phyloP scores from a whole-genome alignment of 2,113 vertebrate species.

The Saiga tatarica region DNA sequence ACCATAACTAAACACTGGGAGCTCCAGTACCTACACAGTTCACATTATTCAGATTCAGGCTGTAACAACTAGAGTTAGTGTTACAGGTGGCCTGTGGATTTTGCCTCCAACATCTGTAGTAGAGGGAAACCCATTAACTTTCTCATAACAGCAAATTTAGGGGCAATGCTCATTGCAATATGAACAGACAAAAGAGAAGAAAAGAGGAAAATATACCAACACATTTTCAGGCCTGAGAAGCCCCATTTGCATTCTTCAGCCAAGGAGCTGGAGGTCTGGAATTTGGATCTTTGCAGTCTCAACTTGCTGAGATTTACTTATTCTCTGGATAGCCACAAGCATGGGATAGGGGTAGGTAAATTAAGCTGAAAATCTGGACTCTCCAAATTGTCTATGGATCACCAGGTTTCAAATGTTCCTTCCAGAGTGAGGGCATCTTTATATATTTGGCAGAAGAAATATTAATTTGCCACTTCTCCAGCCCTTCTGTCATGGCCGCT shows the following conservation, averaged over 20 bases:
- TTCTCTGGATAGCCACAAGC: neutral
- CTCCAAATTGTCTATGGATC: constrained; percentile 23
- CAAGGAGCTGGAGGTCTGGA: neutral
- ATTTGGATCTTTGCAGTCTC: neutral
- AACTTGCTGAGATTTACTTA: neutral
- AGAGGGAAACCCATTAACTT: neutral
- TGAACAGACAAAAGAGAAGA: neutral
- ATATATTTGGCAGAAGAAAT: constrained; percentile 56
- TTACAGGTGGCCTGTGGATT: constrained; percentile 29
- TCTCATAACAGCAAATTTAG: neutral
- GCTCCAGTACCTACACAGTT: constrained; percentile 73
- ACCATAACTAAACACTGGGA: constrained; percentile 83
- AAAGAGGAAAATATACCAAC: neutral
- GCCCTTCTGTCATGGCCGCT: neutral
- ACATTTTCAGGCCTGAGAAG: constrained; percentile 7
- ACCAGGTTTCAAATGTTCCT: constrained; percentile 36
- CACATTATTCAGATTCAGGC: constrained; percentile 63
- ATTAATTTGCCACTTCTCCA: constrained; percentile 44
- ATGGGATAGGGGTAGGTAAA: neutral
- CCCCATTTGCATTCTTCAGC: neutral
- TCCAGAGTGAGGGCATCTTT: constrained; percentile 38
- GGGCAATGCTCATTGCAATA: neutral
- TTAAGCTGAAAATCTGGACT: neutral
- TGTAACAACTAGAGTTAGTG: neutral
- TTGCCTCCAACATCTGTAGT: constrained; percentile 34